phyloP scores from a whole-genome alignment of 2,888 invertebrate genomes.

The Hydriomena furcata region DNA sequence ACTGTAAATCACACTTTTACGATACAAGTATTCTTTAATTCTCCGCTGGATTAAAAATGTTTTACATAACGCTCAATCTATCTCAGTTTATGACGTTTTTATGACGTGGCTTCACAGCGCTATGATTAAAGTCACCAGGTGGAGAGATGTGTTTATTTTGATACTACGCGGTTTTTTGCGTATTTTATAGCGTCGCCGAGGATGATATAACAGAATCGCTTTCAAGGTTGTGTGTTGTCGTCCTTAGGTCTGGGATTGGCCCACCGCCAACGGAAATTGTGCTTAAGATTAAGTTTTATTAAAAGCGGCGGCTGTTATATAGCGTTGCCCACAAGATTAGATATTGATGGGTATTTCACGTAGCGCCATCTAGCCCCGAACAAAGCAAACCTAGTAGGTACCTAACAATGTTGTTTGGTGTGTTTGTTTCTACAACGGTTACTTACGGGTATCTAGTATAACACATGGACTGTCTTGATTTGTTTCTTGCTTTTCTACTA shows the following conservation, averaged over 20 bases:
- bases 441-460: too few species aligned
- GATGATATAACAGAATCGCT: constrained; percentile 10
- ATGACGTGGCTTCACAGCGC: constrained; percentile 14
- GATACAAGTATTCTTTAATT: constrained; percentile 6
- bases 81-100: constrained; percentile 23
- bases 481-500: too few species aligned
- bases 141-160: constrained; percentile 23
- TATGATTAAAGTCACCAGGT: constrained; percentile 31
- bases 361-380: too few species aligned
- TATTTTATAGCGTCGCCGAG: constrained; percentile 12
- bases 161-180: constrained; percentile 12
- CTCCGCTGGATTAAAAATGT: constrained; percentile 3
- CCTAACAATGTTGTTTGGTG: too few species aligned
- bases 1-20: constrained; percentile 4
- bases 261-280: constrained; percentile 10
- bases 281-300: constrained; percentile 4
- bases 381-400: too few species aligned
- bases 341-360: too few species aligned
- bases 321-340: not conserved
- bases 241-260: constrained; percentile 19
- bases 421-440: too few species aligned
- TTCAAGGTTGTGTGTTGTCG: constrained; percentile 20
- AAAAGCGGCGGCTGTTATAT: not conserved
- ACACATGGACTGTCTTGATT: too few species aligned
- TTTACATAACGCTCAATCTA: constrained; percentile 15